Percentiles rank a stretch among this genome's conserved stretches.
Conservation (phyloP, 2,888 invertebrate species). For the Tethea ocularis region DNA sequence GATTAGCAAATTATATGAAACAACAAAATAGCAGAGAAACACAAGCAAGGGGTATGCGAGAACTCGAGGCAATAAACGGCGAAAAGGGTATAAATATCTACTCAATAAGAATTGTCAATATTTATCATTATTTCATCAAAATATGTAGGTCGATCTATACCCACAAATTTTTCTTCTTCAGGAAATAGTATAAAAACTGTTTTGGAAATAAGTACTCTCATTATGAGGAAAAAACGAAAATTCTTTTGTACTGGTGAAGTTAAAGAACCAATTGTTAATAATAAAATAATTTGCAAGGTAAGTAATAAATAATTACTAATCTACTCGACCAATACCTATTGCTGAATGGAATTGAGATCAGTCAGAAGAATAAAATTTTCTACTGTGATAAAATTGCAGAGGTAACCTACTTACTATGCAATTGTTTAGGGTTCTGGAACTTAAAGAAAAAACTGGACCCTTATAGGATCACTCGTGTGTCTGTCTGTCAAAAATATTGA, state of each 20-base stretch:
- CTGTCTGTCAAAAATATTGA: no score
- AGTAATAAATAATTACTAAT: no score
- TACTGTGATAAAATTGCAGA: no score
- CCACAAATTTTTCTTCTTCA: slow-evolving; percentile 32
- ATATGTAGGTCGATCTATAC: no score
- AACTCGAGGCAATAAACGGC: slow-evolving; percentile 76
- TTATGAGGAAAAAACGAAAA: slow-evolving; percentile 77
- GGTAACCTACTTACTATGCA: no score
- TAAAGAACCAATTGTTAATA: slow-evolving; percentile 77
- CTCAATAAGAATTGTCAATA: not conserved
- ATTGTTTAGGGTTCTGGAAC: no score
- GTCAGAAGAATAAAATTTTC: no score
- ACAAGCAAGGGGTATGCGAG: slow-evolving; percentile 75
- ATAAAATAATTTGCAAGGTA: slow-evolving; percentile 79
- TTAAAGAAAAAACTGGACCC: no score
- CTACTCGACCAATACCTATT: no score
- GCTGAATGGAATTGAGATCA: no score
- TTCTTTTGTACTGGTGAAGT: slow-evolving; percentile 79
- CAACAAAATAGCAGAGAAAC: slow-evolving; percentile 75
- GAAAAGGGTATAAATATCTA: slow-evolving; percentile 58
- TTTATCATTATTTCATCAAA: not conserved
- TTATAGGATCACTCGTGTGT: no score
- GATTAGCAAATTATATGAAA: slow-evolving; percentile 71
- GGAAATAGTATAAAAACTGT: slow-evolving; percentile 79
- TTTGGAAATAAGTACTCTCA: slow-evolving; percentile 72